phyloP scores from a whole-genome alignment of 1,140 invertebrate genomes.

The Drosophila nigromelanica region DNA sequence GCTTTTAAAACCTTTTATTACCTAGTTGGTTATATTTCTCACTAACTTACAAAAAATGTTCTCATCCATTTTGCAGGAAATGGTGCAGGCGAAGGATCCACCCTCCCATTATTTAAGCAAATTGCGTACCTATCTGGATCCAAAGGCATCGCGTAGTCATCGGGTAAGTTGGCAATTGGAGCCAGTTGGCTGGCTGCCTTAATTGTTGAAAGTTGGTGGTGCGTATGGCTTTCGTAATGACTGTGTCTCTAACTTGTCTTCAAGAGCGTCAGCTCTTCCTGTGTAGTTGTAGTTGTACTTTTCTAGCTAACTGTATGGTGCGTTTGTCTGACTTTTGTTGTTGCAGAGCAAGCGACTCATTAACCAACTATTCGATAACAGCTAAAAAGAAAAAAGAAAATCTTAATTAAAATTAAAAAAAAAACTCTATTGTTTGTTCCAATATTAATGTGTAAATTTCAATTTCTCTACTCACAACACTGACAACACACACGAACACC shows the following conservation, averaged over 20 bases:
- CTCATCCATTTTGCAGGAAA: constrained; percentile 88
- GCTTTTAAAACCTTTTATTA: too few relatives aligned
- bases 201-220: constrained; percentile 30
- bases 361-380: constrained; percentile 22
- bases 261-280: constrained; percentile 12
- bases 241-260: constrained; percentile 15
- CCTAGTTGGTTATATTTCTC: too few relatives aligned
- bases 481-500: constrained; percentile 52
- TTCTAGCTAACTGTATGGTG: constrained; percentile 26
- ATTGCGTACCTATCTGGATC: constrained; percentile 96
- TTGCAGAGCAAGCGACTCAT: constrained; percentile 16
- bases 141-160: constrained; percentile 96
- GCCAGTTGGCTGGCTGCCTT: constrained; percentile 9
- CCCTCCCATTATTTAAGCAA: constrained; percentile 97
- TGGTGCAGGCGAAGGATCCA: constrained; percentile 98
- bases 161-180: constrained; percentile 87
- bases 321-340: constrained; percentile 23
- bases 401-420: constrained; percentile 33
- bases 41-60: too few relatives aligned
- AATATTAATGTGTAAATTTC: constrained; percentile 81
- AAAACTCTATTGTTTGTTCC: constrained; percentile 60
- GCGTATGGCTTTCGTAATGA: constrained; percentile 17
- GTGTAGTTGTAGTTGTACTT: constrained; percentile 26
- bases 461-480: constrained; percentile 79
- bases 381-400: constrained; percentile 23